These are phyloP conservation scores for Phallusia fumigata DNA, from an alignment of 23 tunicate species.

Conservation along the genomic window DNA sequence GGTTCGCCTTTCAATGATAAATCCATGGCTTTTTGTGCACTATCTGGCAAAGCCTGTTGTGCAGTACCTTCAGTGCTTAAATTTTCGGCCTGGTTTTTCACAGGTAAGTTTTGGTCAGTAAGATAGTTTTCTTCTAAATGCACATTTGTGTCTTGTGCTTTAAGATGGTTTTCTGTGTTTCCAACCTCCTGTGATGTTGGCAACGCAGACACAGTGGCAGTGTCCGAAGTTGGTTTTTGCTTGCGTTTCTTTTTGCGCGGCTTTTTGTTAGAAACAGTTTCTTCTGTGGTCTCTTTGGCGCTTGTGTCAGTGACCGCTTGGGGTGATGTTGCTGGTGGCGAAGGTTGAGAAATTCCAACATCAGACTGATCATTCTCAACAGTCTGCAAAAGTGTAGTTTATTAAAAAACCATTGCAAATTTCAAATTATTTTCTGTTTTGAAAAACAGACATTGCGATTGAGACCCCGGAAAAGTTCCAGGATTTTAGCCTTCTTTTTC, in stretches of 20 bases:
- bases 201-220: background rate
- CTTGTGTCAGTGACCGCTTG: background rate
- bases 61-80: background rate
- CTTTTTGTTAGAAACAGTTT: background rate
- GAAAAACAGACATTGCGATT: too few relatives aligned
- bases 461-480: too few relatives aligned
- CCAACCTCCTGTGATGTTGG: background rate
- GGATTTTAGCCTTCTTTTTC: too few relatives aligned
- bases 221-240: background rate
- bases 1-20: too few relatives aligned
- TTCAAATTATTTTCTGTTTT: too few relatives aligned
- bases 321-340: background rate
- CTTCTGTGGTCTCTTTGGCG: background rate
- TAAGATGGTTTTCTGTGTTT: background rate
- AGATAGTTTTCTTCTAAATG: background rate
- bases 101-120: background rate
- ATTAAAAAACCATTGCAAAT: too few relatives aligned
- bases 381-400: too few relatives aligned
- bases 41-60: too few relatives aligned
- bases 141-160: background rate
- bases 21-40: too few relatives aligned
- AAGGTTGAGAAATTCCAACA: too few relatives aligned
- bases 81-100: background rate
- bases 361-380: too few relatives aligned
- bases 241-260: conserved; percentile 1